Base-by-base conservation (phyloP, 2,888 invertebrate genomes). In the Agonopterix alstromeriana region DNA sequence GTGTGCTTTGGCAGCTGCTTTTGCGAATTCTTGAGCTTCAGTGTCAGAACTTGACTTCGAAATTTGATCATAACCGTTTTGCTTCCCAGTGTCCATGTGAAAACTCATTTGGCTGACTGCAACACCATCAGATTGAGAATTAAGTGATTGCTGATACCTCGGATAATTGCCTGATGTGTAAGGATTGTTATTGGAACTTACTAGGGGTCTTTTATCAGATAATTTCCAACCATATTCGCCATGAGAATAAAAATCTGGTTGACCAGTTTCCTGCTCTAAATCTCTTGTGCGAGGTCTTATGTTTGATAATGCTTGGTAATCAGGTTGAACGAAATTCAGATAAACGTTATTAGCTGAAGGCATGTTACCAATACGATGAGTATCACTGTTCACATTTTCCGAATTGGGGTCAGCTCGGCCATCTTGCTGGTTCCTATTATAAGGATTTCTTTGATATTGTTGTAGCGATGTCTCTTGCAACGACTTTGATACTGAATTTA, bases 171-270 rank as follows among this genome's bases (percentile, higher is more conserved):
- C 65, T 17, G 72, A 53, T 35, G 72, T 61, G 48, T 73, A 76
- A 43, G 60, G 57, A 38, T 10, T 38, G 10, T 42, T 8, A 42
- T 8, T 42, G 8, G n/a, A 14, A 42, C 59, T 67, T 42, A 57
- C 54, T n/a, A 62, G 53, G 27, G 77, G 66, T 52, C 81, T 89
- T 58, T 81, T 86, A n/a, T 75, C 80, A 3, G 70, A 65, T 14
- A 89, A 49, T 62, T 85, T 88, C 89, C 89, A 89, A 1, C 89
- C 89, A 57, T 80, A 89, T 56, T 89, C 88, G 9, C 88, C 88
- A 48, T 84, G 80, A 0, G 89, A 84, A 54, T 88, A 89, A 36
- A 66, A 57, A 10, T 74, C 75, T 47, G 72, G 57, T 50, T 80
- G 82, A 36, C 66, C 67, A 5, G 66, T 69, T 55, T 82, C 81